Conservation (phyloP, 2,113 vertebrate species). For the Phainopepla nitens region DNA sequence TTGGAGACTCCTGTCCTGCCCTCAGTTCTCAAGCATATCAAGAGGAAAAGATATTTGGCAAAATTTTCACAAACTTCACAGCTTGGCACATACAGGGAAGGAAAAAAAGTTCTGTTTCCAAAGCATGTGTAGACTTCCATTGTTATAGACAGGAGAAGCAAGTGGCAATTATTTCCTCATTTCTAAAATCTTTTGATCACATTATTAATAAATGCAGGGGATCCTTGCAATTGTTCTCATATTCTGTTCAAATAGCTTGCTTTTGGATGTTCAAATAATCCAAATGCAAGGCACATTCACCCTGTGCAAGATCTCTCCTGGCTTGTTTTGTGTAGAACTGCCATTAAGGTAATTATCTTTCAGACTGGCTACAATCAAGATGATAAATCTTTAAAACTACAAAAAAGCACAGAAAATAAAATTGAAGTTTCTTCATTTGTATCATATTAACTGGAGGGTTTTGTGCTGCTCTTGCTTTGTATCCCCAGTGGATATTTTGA, state of each 20-base stretch:
- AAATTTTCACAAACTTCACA: not conserved
- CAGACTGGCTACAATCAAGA: not conserved
- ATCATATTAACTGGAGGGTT: not conserved
- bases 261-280: not conserved
- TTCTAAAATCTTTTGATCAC: not conserved
- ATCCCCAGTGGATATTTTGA: fast-evolving
- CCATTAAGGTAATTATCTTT: not conserved
- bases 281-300: not conserved
- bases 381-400: not conserved
- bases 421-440: not conserved
- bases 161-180: not conserved
- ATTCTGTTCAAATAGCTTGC: not conserved
- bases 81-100: too few species aligned
- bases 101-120: not conserved
- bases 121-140: not conserved
- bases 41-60: not conserved
- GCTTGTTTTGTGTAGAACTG: not conserved
- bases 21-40: not conserved
- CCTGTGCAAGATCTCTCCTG: not conserved
- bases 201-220: not conserved
- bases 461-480: not conserved
- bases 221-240: not conserved
- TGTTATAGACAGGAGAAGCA: not conserved
- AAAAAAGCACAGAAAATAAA: not conserved
- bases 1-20: not conserved